Evolutionary conservation across 37 sponge, comb jelly and placozoan genomes (phyloP), one percentile per base, ranked within the genome.

Genomic region (Halichondria panicea): DNA sequence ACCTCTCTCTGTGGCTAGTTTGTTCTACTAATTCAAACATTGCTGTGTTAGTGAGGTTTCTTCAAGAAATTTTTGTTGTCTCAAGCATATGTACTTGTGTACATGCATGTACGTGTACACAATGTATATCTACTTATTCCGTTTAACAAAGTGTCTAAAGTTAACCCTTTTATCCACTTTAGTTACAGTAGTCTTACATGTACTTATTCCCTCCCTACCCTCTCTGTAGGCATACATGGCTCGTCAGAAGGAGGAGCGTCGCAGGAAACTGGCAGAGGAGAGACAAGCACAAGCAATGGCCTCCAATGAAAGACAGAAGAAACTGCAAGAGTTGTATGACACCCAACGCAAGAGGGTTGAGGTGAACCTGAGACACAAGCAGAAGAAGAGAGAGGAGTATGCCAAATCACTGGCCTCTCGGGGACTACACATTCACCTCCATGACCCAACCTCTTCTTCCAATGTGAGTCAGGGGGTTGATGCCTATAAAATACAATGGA

Each of bases 181-280:
- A 56, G 24, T 24, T 5, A 5, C 2, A 24, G 27, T 4, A 28
- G 7, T 4, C 18, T 12, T 50, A 50, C n/a, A n/a, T n/a, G n/a
- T n/a, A n/a, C n/a, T n/a, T n/a, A n/a, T n/a, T n/a, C n/a, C n/a
- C n/a, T n/a, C n/a, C n/a, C n/a, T n/a, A n/a, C n/a, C 1, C 18
- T 41, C 25, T 34, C 28, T 55, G 18, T 57, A 74, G 75, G 33
- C 55, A 31, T 72, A 64, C 57, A 83, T 83, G 7, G 75, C 53
- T 43, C 33, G 55, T 45, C 79, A 90, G 79, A 64, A 86, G 68
- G 78, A 80, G 19, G 75, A 80, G 45, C 74, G 79, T 1, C 64
- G 58, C 34, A 74, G 55, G 70, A 79, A 70, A 64, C 41, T 27
- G 0, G 63, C 30, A 38, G 75, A 84, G 71, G 54, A 73, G 31